Conservation (phyloP, 2,888 invertebrate species). For the Erebia ligea region DNA sequence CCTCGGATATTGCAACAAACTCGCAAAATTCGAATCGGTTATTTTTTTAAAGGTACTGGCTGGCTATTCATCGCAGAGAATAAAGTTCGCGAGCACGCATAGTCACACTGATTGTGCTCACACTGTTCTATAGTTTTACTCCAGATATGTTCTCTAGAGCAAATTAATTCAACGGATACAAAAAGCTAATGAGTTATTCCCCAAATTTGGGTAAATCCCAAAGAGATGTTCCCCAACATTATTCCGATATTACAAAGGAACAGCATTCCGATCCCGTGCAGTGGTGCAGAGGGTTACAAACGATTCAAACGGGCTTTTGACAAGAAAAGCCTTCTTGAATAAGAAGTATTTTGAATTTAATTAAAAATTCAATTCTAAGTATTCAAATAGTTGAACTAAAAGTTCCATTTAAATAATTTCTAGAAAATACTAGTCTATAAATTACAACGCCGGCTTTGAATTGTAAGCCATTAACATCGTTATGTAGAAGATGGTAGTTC, state of each 20-base stretch:
- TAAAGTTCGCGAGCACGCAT: no score
- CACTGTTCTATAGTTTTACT: no score
- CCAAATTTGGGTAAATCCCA: neutral
- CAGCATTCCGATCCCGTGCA: conserved; percentile 9
- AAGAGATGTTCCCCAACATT: conserved; percentile 10
- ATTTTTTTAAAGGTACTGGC: no score
- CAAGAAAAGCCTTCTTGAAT: conserved; percentile 8
- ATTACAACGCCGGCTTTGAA: conserved; percentile 62
- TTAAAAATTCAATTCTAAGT: conserved; percentile 11
- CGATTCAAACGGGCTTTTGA: conserved; percentile 13
- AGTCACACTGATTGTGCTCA: no score
- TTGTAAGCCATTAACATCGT: conserved; percentile 69
- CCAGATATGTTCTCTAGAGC: neutral
- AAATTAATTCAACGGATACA: neutral
- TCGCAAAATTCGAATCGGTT: no score
- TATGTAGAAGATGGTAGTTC: conserved; percentile 60
- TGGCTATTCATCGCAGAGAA: no score
- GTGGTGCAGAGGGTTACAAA: conserved; percentile 10
- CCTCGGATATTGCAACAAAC: no score
- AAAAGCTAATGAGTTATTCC: conserved; percentile 16
- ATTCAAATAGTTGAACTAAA: conserved; percentile 3
- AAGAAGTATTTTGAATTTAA: conserved; percentile 6
- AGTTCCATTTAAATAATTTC: conserved; percentile 13
- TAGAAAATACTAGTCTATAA: conserved; percentile 46
- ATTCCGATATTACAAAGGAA: conserved; percentile 9